Base-by-base conservation (phyloP, 2,888 invertebrate genomes). In the Drosophila anomalata region DNA sequence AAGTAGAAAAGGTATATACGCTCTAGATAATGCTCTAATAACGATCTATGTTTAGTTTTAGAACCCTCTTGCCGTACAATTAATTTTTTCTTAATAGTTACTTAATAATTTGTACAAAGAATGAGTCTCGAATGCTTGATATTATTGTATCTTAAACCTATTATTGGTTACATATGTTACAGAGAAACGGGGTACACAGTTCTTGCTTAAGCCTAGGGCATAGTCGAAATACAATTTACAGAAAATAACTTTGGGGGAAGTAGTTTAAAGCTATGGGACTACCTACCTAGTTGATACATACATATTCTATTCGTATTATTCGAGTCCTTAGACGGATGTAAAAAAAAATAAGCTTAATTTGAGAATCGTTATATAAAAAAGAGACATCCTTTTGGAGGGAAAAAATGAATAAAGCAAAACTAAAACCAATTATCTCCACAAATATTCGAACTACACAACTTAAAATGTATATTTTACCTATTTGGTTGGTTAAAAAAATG, bases 1-100 rank as follows among this genome's bases (percentile, higher is more conserved):
- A 12, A 44, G 20, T 29, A 24, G 50, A 47, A 53, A 39, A 12
- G 11, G 29, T 65, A n/a, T 33, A 17, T 42, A 47, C 46, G 29
- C 29, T 65, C 44, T 65, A 65, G 36, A 36, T 29, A 52, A 44
- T 17, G 14, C n/a, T 65, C 66, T 63, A 52, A 29, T 9, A 46
- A 66, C 47, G 46, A 39, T 47, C 41, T 31, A 39, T 29, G 29
- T 59, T 59, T 26, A 58, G 36, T 36, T 26, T 29, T 31, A n/a
- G 20, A 48, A 60, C 47, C 41, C 22, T 11, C 54, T 48, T 71
- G 52, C 71, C 65, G 69, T 71, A 69, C 71, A 79, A 57, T 79
- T 73, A 84, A 76, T 75, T 79, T 2, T 65, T 55, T 69, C 82
- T 79, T 79, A 81, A 66, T 3, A 44, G 12, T 42, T 70, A 69